These are phyloP conservation scores for Ecdyonurus torrentis DNA, from an alignment of 2,888 invertebrate species.

Conservation along the genomic window DNA sequence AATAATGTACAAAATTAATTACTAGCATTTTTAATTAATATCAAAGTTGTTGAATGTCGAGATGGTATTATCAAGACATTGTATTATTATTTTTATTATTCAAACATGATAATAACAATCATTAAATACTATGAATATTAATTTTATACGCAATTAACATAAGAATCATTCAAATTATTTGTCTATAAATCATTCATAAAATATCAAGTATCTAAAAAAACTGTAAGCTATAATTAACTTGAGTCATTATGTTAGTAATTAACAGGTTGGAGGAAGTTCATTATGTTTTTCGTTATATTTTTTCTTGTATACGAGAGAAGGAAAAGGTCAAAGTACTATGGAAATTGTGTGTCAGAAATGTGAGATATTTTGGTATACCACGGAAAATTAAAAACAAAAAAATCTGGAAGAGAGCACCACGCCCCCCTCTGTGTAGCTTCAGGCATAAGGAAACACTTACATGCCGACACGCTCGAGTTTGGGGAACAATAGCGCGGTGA, in stretches of 20 bases:
- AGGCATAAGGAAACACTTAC: background rate
- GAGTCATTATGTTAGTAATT: background rate
- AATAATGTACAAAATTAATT: too few species aligned
- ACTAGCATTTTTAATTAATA: too few species aligned
- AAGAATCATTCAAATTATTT: background rate
- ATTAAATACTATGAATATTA: too few species aligned
- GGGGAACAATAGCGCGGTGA: background rate
- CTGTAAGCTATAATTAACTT: background rate
- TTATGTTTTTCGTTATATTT: background rate
- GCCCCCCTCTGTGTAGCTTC: background rate
- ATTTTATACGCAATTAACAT: too few species aligned
- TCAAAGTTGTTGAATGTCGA: too few species aligned
- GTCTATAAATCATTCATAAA: background rate
- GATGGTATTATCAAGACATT: too few species aligned
- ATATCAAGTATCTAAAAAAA: background rate
- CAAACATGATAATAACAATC: too few species aligned
- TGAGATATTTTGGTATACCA: background rate
- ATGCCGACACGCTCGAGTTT: background rate
- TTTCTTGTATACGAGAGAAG: too few species aligned
- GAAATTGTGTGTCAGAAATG: background rate
- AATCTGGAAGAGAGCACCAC: background rate
- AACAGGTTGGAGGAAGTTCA: background rate
- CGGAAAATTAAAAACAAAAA: background rate
- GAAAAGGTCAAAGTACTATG: background rate
- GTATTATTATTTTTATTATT: too few species aligned